Percentiles rank a stretch among this genome's conserved stretches.
These are phyloP conservation scores for Dissostichus mawsoni DNA, from an alignment of 2,113 vertebrate species.

Conservation along the genomic window DNA sequence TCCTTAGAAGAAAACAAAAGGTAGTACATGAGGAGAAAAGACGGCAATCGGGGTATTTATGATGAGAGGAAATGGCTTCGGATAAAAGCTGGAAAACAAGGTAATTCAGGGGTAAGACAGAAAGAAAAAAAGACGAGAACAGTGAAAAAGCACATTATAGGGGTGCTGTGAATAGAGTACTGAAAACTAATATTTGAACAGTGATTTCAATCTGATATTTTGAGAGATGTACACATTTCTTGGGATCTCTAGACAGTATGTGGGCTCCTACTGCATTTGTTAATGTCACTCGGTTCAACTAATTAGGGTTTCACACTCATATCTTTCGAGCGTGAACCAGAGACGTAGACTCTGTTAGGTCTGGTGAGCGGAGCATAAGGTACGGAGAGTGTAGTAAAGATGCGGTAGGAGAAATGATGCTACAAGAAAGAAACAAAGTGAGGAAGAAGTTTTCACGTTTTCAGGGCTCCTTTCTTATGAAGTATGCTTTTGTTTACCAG, in stretches of 20 bases:
- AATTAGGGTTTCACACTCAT: constrained; percentile 38
- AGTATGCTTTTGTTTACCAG: not conserved
- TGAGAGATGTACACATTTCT: not conserved
- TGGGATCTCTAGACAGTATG: not conserved
- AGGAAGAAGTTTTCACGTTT: not conserved
- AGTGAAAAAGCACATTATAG: constrained; percentile 3
- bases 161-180: not conserved
- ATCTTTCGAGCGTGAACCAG: not conserved
- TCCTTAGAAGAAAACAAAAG: constrained; percentile 4
- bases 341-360: not conserved
- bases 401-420: not conserved
- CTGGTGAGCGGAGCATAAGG: not conserved
- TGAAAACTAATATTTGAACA: not conserved
- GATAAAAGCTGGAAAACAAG: not conserved
- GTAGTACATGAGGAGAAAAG: not conserved
- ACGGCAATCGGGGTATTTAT: not conserved
- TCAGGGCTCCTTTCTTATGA: not conserved
- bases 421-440: not conserved
- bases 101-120: constrained; percentile 32
- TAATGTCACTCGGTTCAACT: constrained; percentile 27
- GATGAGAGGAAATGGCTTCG: constrained; percentile 27
- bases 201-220: not conserved
- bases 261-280: constrained; percentile 12
- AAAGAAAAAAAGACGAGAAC: not conserved
- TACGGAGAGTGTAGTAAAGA: not conserved